Conservation (phyloP, 2,113 vertebrate genomes). For the Paracyprichromis sp. region DNA sequence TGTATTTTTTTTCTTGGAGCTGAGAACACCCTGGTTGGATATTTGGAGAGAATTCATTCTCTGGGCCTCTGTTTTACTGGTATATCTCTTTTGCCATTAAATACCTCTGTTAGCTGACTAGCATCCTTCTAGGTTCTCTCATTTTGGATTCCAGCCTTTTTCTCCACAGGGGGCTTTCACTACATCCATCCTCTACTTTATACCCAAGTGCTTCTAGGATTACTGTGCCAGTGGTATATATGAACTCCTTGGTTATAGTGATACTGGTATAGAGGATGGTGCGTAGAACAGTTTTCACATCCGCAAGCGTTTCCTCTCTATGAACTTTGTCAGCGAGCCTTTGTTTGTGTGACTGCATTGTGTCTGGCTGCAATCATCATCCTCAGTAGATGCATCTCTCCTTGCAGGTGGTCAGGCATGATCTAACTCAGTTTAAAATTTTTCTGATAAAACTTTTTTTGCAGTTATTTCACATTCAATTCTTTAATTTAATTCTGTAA, state of each 20-base stretch:
- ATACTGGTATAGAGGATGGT: not conserved
- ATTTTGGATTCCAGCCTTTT: not conserved
- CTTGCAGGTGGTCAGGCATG: not conserved
- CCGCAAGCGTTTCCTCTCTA: not conserved
- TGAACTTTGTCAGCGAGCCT: not conserved
- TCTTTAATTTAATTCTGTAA: not conserved
- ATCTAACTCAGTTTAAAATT: not conserved
- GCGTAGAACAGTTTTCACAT: not conserved
- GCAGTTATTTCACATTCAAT: not conserved
- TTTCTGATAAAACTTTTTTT: not conserved
- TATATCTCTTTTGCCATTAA: not conserved
- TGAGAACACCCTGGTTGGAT: not conserved
- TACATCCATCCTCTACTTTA: not conserved
- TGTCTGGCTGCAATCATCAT: not conserved
- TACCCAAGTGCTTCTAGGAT: not conserved
- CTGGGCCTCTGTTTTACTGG: not conserved
- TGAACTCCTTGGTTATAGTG: not conserved
- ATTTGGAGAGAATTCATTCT: not conserved
- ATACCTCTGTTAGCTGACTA: not conserved
- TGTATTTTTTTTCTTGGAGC: not conserved
- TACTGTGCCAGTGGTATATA: not conserved
- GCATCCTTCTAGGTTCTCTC: not conserved
- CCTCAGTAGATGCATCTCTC: not conserved
- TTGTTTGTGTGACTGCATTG: not conserved
- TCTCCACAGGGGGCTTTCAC: not conserved